Percentiles rank a stretch among this genome's conserved stretches.
These are phyloP conservation scores for Umimayanthus chanpuru DNA, from an alignment of 92 coral and sea anemone species.

Conservation along the genomic window DNA sequence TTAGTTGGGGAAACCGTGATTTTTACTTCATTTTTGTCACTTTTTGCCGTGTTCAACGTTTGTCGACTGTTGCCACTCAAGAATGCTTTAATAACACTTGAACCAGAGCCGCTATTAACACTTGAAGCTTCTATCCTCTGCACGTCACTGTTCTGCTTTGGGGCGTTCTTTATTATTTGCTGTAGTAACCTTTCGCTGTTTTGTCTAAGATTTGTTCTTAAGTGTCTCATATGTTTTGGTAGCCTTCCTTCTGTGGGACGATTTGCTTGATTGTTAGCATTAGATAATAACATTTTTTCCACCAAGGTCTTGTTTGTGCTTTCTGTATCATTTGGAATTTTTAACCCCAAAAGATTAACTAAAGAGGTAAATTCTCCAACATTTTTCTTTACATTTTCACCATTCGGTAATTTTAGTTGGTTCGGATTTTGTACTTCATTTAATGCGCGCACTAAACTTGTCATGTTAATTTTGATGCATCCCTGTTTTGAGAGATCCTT, in stretches of 20 bases:
- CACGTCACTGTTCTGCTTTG: background rate
- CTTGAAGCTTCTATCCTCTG: background rate
- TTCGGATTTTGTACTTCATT: background rate
- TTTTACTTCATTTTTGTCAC: background rate
- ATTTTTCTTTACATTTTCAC: background rate
- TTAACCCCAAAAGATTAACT: conserved; percentile 25
- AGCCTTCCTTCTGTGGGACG: background rate
- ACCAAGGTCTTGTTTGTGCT: conserved; percentile 36
- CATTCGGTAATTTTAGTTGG: background rate
- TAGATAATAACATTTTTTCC: background rate
- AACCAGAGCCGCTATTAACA: background rate
- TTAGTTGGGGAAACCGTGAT: background rate
- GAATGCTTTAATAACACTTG: background rate
- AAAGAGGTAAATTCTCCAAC: conserved; percentile 7
- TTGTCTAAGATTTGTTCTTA: background rate
- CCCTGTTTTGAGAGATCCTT: conserved; percentile 4
- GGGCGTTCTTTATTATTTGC: background rate
- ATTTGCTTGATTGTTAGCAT: background rate
- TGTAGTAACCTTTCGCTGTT: background rate
- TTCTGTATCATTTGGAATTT: conserved; percentile 28
- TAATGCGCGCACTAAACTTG: background rate
- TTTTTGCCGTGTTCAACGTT: background rate
- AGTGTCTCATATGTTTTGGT: background rate
- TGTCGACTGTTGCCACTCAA: background rate
- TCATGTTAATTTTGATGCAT: conserved; percentile 26